Conservation (phyloP, 2,888 invertebrate species). For the Diadegma fenestrale region DNA sequence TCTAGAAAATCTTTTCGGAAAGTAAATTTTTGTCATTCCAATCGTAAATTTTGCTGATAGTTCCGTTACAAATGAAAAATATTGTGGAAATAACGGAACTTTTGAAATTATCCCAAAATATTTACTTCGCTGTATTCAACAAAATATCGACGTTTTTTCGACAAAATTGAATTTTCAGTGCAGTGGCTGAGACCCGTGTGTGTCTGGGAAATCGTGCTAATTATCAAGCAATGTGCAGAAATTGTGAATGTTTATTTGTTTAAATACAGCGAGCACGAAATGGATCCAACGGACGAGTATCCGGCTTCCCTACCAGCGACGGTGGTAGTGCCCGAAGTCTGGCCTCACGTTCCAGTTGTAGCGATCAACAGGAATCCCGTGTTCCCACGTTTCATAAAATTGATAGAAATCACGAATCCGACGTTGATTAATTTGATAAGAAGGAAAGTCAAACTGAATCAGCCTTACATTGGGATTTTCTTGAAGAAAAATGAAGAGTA, state of each 20-base stretch:
- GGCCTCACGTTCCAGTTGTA: conserved; percentile 98
- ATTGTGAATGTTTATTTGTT: background rate
- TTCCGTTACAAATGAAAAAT: too few species aligned
- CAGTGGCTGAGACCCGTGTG: too few species aligned
- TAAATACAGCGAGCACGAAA: conserved; percentile 66
- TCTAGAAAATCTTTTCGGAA: too few species aligned
- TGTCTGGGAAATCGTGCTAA: background rate
- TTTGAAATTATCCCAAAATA: too few species aligned
- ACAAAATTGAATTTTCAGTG: too few species aligned
- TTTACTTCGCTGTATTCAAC: too few species aligned
- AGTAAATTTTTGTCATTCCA: too few species aligned
- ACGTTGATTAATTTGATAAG: conserved; percentile 94
- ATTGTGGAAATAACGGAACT: too few species aligned
- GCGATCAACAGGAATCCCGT: conserved; percentile 97
- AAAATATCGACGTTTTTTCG: too few species aligned
- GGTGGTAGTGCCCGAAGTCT: conserved; percentile 97
- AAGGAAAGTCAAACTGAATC: conserved; percentile 97
- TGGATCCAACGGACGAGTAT: conserved; percentile 78
- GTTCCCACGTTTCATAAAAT: conserved; percentile 98
- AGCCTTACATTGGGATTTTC: conserved; percentile 99
- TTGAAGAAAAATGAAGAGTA: conserved; percentile 95
- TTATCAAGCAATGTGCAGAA: background rate
- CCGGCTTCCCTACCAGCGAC: conserved; percentile 90
- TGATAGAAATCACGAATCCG: conserved; percentile 97
- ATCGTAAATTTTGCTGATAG: too few species aligned